Evolutionary conservation across 2,888 invertebrate genomes (phyloP).

Genomic region (Phalera bucephala): DNA sequence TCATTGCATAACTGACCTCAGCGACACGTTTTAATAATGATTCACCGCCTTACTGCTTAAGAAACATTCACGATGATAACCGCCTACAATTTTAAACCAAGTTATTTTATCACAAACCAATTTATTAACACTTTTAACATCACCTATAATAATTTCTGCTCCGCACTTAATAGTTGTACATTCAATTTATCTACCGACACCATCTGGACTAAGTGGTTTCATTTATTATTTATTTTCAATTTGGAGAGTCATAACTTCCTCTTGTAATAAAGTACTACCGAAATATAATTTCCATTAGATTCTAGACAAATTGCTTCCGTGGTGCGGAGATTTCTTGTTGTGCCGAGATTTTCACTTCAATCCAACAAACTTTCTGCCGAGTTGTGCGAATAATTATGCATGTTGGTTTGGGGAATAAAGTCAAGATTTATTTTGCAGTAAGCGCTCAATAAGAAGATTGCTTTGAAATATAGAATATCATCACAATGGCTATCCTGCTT

Average conservation of each 20-base stretch:
- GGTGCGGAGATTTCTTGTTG: background rate
- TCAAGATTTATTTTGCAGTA: too few relatives aligned
- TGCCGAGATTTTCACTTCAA: background rate
- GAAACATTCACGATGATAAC: too few relatives aligned
- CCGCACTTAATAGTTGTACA: too few relatives aligned
- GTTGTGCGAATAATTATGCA: too few relatives aligned
- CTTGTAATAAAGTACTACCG: background rate
- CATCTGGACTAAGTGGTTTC: background rate
- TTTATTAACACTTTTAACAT: background rate
- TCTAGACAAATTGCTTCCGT: background rate
- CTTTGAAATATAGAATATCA: too few relatives aligned
- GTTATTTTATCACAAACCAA: background rate
- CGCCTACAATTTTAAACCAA: background rate
- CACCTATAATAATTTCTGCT: background rate
- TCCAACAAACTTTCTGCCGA: too few relatives aligned
- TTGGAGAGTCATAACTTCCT: constrained; percentile 1
- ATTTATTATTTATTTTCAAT: constrained; percentile 2
- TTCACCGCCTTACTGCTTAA: too few relatives aligned
- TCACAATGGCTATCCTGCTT: too few relatives aligned
- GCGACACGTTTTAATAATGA: too few relatives aligned
- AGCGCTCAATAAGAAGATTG: too few relatives aligned
- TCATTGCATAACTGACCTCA: too few relatives aligned
- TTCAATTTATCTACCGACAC: constrained; percentile 1
- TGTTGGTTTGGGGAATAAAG: too few relatives aligned
- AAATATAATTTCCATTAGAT: constrained; percentile 1